Evolutionary conservation across 2,797 vertebrate species (phyloP), one percentile per base, ranked within the genome.

Genomic region (Bovichtus variegatus): DNA sequence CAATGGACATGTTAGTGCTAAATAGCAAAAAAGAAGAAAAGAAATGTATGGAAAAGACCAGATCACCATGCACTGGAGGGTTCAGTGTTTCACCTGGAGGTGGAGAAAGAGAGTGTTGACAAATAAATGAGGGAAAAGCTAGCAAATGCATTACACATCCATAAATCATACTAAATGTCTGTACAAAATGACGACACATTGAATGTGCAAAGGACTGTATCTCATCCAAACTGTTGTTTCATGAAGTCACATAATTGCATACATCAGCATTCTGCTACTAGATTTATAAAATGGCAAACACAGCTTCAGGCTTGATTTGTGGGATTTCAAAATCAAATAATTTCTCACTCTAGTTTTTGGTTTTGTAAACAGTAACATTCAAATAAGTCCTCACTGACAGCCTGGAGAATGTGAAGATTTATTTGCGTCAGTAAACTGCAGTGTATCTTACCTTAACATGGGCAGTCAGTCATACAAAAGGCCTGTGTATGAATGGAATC

Each of bases 351-450:
- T 13, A 81, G 44, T 80, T 84, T 92, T 91, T 91, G 83, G 83
- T 90, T 90, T 93, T 91, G 92, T 93, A 93, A 93, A 94, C 88
- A 83, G 83, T 82, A 84, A 92, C 88, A 89, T 91, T 93, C 82
- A 88, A 74, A 87, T 44, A 75, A 53, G 31, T 81, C 72, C 72
- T 74, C 46, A 53, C 63, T 5, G 50, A 80, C 50, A 53, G 72
- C 78, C 68, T 63, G 64, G 55, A 57, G 38, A 72, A 76, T 57
- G 69, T 76, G 40, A 72, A 79, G 58, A 73, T 80, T 81, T 46
- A 44, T 64, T 77, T 72, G 74, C 59, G 70, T 73, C 54, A 18
- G 74, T 77, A 62, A 83, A 74, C 69, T 72, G 67, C 50, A 75
- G 40, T 59, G 51, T 40, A 57, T 76, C 63, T 57, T 13, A 67